Evolutionary conservation across 2,888 invertebrate genomes (phyloP).

Genomic region (Eupithecia pulchellata): DNA sequence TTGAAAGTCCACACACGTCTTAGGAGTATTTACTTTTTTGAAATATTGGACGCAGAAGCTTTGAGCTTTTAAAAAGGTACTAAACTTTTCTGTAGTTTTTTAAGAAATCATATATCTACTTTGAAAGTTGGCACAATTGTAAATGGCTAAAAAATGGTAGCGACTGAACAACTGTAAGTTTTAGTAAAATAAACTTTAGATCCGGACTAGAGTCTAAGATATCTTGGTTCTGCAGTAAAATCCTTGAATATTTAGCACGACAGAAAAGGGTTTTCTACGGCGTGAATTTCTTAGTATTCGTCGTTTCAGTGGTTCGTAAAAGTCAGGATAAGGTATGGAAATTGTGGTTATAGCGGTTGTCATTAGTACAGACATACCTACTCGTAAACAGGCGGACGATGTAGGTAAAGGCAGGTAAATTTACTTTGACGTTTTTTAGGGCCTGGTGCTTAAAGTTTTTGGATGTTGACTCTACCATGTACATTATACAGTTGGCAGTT

Average conservation of each 20-base stretch:
- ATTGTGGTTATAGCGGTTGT: conserved; percentile 7
- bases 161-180: not conserved
- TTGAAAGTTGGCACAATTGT: not conserved
- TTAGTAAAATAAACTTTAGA: not conserved
- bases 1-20: conserved; percentile 20
- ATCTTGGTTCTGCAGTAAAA: not conserved
- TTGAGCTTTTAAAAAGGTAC: not conserved
- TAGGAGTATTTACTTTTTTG: conserved; percentile 4
- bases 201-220: not conserved
- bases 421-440: not conserved
- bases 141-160: not conserved
- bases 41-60: not conserved
- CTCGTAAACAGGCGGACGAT: not conserved
- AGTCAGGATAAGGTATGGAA: conserved; percentile 8
- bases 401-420: not conserved
- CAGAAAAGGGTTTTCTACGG: not conserved
- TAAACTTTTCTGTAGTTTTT: too few species aligned
- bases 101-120: not conserved
- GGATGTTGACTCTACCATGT: not conserved
- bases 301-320: conserved; percentile 14
- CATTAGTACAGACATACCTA: not conserved
- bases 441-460: too few species aligned
- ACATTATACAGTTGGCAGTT: too few species aligned
- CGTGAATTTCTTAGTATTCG: conserved; percentile 11
- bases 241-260: conserved; percentile 5